Evolutionary conservation across 1,140 invertebrate genomes (phyloP), one percentile per base, ranked within the genome.

Genomic region (Drosophila grimshawi): DNA sequence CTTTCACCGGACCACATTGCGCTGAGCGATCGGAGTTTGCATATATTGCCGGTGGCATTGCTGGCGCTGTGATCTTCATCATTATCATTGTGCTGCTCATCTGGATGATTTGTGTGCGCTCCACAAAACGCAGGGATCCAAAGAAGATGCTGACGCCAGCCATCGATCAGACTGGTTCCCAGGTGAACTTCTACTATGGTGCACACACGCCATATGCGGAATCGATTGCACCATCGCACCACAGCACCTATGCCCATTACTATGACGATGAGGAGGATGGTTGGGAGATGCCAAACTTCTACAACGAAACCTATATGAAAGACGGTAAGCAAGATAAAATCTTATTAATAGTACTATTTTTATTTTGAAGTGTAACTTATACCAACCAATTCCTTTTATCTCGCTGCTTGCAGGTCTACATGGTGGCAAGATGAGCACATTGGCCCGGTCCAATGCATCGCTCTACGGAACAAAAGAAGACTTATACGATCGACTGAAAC

Each of bases 271-370:
- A 98, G 91, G 98, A 98, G 91, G 97, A 98, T 78, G 97, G 97
- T 8, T 98, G 97, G 97, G 97, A 98, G 91, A 98, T 98, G 97
- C 97, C 98, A 0, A 98, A 98, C 92, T 98, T 98, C 92, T 98
- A 98, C 92, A 98, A 98, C 93, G 97, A 98, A 93, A 98, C 97
- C 11, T 98, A 98, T 85, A 98, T 98, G 97, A 98, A 98, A 94
- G 96, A 97, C 94, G 97, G 96, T 93, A 93, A 97, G 85, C 43
- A 10, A 5, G 2, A 0, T 30, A 2, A 39, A 3, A 11, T 2
- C 41, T n/a, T n/a, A n/a, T n/a, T n/a, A n/a, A n/a, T n/a, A n/a
- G n/a, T n/a, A n/a, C n/a, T n/a, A 3, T 3, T 49, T 4, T 46
- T 48, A 10, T 19, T 19, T 19, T 41, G 39, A 41, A 10, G 5